These are phyloP conservation scores for Leptobrachium ailaonicum DNA, from an alignment of 2,113 vertebrate genomes.

Conservation along the genomic window DNA sequence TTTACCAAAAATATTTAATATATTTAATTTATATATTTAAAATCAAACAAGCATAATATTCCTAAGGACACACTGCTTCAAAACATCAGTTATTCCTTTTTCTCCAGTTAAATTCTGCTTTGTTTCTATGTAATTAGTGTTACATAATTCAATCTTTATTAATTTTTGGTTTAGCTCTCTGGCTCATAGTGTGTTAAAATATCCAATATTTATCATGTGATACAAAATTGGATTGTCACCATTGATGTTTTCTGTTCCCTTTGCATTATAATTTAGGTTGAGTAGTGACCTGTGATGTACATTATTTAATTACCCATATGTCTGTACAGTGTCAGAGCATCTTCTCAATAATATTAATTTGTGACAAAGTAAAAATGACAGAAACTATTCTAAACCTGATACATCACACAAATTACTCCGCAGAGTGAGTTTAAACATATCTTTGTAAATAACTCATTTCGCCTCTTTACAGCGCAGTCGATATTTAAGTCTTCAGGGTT, in stretches of 20 bases:
- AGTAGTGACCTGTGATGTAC: slow-evolving; percentile 19
- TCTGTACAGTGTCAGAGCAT: slow-evolving; percentile 14
- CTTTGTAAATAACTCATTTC: slow-evolving; percentile 42
- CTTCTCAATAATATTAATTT: slow-evolving; percentile 43
- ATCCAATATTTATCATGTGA: not conserved
- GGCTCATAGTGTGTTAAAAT: not conserved
- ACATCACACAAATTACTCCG: slow-evolving; percentile 35
- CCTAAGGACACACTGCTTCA: no score
- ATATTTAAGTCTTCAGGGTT: slow-evolving; percentile 42
- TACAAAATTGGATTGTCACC: not conserved
- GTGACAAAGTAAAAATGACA: slow-evolving; percentile 42
- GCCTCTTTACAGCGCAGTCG: slow-evolving; percentile 30
- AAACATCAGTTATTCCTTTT: no score
- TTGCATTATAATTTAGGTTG: slow-evolving; percentile 24
- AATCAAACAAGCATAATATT: no score
- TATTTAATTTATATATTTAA: no score
- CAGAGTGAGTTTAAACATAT: slow-evolving; percentile 39
- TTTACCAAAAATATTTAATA: no score
- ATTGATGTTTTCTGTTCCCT: slow-evolving; percentile 7
- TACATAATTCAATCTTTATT: no score
- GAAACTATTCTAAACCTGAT: slow-evolving; percentile 32
- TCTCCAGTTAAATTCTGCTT: no score
- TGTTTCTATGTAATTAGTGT: no score
- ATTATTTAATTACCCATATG: slow-evolving; percentile 38
- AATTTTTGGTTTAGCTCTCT: no score